Percentiles rank a stretch among this genome's conserved stretches.
phyloP scores from a whole-genome alignment of 1,140 invertebrate species.

The Teleogryllus occipitalis region DNA sequence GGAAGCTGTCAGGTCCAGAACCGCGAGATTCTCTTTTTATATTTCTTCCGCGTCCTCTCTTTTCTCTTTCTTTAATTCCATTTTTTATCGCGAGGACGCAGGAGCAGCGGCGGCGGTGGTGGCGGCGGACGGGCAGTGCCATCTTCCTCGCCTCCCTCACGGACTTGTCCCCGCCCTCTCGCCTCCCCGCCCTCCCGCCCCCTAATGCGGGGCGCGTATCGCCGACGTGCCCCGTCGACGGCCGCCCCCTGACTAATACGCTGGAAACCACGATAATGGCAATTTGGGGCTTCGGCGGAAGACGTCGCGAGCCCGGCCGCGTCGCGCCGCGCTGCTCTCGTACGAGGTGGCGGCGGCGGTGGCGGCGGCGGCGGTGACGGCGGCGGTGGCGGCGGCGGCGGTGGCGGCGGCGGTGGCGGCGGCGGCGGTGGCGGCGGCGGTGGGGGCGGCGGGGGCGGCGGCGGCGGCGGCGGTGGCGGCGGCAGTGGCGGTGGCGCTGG shows the following conservation, averaged over 20 bases:
- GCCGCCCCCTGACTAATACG: neutral
- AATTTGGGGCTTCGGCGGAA: neutral
- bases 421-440: too few species aligned
- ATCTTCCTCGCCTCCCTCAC: neutral
- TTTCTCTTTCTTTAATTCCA: slow-evolving; percentile 21
- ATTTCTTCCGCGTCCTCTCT: slow-evolving; percentile 14
- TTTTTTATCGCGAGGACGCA: slow-evolving; percentile 17
- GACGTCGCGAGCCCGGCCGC: neutral
- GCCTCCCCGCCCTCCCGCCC: too few species aligned
- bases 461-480: too few species aligned
- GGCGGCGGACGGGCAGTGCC: neutral
- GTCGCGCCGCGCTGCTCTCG: too few species aligned
- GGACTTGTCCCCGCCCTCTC: neutral
- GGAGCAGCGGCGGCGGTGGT: neutral
- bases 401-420: too few species aligned
- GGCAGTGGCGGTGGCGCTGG: too few species aligned
- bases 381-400: too few species aligned
- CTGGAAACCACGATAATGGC: neutral
- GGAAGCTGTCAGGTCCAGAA: slow-evolving; percentile 21
- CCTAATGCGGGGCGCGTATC: neutral
- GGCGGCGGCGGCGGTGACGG: too few species aligned
- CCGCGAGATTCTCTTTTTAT: slow-evolving; percentile 7
- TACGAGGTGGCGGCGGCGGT: too few species aligned
- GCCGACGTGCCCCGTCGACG: neutral
- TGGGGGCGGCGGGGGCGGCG: too few species aligned